Evolutionary conservation across 1,140 invertebrate genomes (phyloP).

Genomic region (Dreissena rostriformis): DNA sequence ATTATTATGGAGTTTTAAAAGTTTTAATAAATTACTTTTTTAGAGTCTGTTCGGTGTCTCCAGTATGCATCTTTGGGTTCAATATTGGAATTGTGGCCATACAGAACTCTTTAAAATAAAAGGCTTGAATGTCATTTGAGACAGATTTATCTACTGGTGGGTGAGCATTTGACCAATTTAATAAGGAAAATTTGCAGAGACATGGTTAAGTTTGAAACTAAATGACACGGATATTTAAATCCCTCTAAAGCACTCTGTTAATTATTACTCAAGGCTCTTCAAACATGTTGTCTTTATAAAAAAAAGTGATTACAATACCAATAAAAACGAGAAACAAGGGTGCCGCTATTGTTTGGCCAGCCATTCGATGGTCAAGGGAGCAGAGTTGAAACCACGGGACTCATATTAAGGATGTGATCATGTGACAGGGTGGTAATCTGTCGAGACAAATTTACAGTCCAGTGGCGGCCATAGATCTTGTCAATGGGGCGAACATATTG

Average conservation of each 20-base stretch:
- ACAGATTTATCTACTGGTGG: conserved; percentile 10
- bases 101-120: conserved; percentile 14
- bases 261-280: conserved; percentile 24
- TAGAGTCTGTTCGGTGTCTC: too few relatives aligned
- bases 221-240: background rate
- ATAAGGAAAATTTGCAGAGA: background rate
- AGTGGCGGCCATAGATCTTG: conserved; percentile 36
- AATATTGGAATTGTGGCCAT: background rate
- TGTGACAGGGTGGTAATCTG: conserved; percentile 36
- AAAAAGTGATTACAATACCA: background rate
- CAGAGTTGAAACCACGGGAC: conserved; percentile 36
- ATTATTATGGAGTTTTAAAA: too few relatives aligned
- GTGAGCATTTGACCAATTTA: background rate
- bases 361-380: conserved; percentile 38
- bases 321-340: conserved; percentile 30
- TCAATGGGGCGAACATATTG: conserved; percentile 23
- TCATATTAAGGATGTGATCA: conserved; percentile 30
- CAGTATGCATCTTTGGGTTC: too few relatives aligned
- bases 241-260: background rate
- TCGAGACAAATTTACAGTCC: conserved; percentile 27
- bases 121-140: conserved; percentile 10
- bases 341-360: conserved; percentile 35
- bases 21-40: too few relatives aligned
- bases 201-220: conserved; percentile 1
- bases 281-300: background rate